Percentiles rank a stretch among this genome's conserved stretches.
phyloP scores from a whole-genome alignment of 2,113 vertebrate species.

The Trachemys scripta region DNA sequence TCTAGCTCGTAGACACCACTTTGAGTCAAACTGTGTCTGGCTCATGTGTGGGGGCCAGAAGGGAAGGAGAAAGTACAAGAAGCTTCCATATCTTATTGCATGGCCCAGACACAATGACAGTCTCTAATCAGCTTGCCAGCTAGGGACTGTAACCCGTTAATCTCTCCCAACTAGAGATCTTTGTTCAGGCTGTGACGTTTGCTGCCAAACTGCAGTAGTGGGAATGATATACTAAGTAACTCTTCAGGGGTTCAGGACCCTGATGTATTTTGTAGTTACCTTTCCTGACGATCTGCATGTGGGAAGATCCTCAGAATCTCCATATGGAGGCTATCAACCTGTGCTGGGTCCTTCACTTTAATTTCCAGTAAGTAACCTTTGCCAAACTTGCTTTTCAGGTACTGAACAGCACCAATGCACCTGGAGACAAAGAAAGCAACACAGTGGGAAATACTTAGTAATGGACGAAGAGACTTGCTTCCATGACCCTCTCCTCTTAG shows the following conservation, averaged over 20 bases:
- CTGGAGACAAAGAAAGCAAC: slow-evolving; percentile 62
- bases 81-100: not conserved
- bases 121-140: not conserved
- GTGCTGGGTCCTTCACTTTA: slow-evolving; percentile 78
- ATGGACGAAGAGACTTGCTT: not conserved
- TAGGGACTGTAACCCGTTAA: not conserved
- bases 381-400: slow-evolving; percentile 87
- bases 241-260: not conserved
- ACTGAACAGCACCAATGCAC: slow-evolving; percentile 89
- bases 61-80: not conserved
- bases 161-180: not conserved
- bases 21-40: not conserved
- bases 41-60: not conserved
- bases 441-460: no score
- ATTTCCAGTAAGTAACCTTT: slow-evolving; percentile 88
- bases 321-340: slow-evolving; percentile 80
- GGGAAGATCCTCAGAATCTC: slow-evolving; percentile 88
- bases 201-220: not conserved
- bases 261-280: slow-evolving; percentile 66
- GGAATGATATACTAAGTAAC: not conserved
- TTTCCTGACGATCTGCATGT: slow-evolving; percentile 82
- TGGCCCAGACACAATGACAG: not conserved
- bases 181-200: not conserved
- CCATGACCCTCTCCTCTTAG: not conserved
- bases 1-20: not conserved